Evolutionary conservation across 2,888 invertebrate genomes (phyloP).

Genomic region (Idaea dimidiata): DNA sequence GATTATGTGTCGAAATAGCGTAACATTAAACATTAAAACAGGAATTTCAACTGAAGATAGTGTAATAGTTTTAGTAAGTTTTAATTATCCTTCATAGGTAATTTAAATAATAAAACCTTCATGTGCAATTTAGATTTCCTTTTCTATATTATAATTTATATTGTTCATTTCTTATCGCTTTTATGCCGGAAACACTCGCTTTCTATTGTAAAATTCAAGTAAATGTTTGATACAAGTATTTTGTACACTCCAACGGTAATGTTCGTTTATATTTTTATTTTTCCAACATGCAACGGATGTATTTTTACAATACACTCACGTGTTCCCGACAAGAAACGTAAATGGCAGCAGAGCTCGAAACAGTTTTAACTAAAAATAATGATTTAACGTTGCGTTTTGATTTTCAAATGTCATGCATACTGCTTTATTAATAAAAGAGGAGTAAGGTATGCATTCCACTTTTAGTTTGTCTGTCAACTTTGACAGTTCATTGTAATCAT

Average conservation of each 20-base stretch:
- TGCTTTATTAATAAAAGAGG: too few species aligned
- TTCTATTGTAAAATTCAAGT: not conserved
- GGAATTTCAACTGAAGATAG: too few species aligned
- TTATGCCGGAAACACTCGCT: not conserved
- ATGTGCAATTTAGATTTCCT: too few species aligned
- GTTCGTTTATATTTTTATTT: not conserved
- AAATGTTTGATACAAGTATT: not conserved
- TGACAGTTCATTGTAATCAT: too few species aligned
- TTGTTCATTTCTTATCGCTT: not conserved
- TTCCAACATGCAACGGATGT: not conserved
- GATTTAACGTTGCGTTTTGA: not conserved
- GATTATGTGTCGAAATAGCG: too few species aligned
- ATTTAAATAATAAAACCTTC: too few species aligned
- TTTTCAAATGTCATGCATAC: not conserved
- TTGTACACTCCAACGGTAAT: not conserved
- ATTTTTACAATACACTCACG: not conserved
- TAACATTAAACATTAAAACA: too few species aligned
- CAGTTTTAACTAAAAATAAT: not conserved
- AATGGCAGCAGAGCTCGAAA: not conserved
- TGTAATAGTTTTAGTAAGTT: too few species aligned
- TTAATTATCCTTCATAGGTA: too few species aligned
- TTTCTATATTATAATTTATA: not conserved
- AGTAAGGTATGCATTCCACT: too few species aligned
- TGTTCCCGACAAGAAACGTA: not conserved
- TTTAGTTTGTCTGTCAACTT: too few species aligned